Base-by-base conservation (phyloP, 2,888 invertebrate species). In the Cephalotes varians region DNA sequence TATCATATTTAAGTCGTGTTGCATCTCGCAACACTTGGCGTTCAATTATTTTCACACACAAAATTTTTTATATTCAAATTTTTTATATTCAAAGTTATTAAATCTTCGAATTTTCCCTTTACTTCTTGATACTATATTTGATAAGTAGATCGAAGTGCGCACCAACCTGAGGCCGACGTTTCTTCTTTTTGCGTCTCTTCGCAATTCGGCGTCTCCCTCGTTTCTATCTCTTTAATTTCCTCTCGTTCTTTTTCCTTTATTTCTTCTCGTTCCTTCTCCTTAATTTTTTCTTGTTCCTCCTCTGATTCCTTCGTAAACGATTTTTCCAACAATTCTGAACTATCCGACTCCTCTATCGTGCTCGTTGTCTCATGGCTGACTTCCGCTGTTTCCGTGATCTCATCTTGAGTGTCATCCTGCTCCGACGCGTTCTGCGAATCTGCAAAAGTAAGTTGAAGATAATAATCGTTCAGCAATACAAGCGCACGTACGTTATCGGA, bases 141-240 rank as follows among this genome's bases (percentile, higher is more conserved):
- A 31, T 60, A 47, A 47, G 18, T 34, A 47, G 28, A 60, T 47
- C 31, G 10, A 62, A 62, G 12, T 65, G 49, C 62, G 47, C 37
- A 10, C 87, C 81, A 87, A 93, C 93, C 92, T 91, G 90, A 87
- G 87, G 89, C 87, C 37, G 76, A 77, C 72, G 74, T 87, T 83
- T 90, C 87, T 60, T 84, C 82, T 47, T 65, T 84, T 83, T 77
- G 84, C 31, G 47, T 9, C 47, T 88, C 84, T 40, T 77, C 54
- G 37, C 10, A 9, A 51, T 34, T 47, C 37, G 51, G 81, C 51
- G 71, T 71, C 64, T 62, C 88, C 56, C 81, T 86, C 87, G 89
- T 79, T 86, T 79, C 18, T 15, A 15, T 12, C 84, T 83, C 90
- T 77, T 86, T 85, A 65, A 88, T 86, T 84, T 87, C 80, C 7